A percentile compares a stretch with the other conserved stretches of the same genome.
These are phyloP conservation scores for Acronicta psi DNA, from an alignment of 2,888 invertebrate genomes.

Conservation along the genomic window DNA sequence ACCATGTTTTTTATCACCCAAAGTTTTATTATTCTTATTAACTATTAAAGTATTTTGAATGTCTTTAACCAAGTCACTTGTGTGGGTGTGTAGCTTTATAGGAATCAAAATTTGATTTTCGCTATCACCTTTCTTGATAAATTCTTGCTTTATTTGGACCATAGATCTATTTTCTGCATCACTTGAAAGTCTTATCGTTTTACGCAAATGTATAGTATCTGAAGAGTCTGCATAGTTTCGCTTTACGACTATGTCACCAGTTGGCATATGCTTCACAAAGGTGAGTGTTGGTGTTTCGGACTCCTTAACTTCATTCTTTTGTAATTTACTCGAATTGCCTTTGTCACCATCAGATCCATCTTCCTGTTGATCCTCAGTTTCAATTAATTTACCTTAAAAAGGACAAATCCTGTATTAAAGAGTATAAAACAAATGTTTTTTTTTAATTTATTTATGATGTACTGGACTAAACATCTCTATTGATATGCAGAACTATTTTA, in stretches of 20 bases:
- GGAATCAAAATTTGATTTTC: conserved; percentile 85
- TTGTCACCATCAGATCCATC: conserved; percentile 87
- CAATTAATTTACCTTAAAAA: conserved; percentile 88
- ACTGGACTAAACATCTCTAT: too few species aligned
- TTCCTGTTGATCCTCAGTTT: conserved; percentile 89
- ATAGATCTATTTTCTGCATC: conserved; percentile 83
- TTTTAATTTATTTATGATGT: too few species aligned
- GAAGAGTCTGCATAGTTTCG: conserved; percentile 78
- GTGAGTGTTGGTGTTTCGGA: conserved; percentile 78
- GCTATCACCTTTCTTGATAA: conserved; percentile 82
- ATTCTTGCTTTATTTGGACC: conserved; percentile 82
- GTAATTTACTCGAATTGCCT: conserved; percentile 70
- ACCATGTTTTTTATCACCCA: conserved; percentile 87
- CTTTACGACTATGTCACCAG: conserved; percentile 82
- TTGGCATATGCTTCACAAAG: conserved; percentile 82
- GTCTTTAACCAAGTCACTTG: conserved; percentile 86
- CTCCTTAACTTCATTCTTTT: conserved; percentile 73
- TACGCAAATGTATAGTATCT: conserved; percentile 81
- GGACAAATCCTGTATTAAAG: conserved; percentile 18
- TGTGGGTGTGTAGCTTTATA: conserved; percentile 79
- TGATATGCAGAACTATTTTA: too few species aligned
- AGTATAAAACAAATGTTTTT: too few species aligned
- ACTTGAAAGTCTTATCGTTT: conserved; percentile 82
- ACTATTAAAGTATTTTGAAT: conserved; percentile 86
- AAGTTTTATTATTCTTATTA: conserved; percentile 84